Conservation (phyloP, 1,140 invertebrate species). For the Trichomalopsis sarcophagae region DNA sequence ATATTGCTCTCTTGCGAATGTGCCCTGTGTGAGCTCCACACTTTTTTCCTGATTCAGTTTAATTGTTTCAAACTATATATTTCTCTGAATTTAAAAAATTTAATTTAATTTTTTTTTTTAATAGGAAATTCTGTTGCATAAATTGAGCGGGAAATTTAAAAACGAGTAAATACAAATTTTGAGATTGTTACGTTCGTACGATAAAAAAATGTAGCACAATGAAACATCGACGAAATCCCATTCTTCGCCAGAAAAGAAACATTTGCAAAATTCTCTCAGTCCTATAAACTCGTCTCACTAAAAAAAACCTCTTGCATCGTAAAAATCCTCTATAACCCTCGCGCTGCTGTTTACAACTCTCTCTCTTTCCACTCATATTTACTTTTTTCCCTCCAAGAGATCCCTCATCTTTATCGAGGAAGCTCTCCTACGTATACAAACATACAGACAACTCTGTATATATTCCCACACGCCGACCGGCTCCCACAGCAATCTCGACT, state of each 20-base stretch:
- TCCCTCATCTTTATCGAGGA: slow-evolving; percentile 32
- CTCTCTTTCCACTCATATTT: slow-evolving; percentile 38
- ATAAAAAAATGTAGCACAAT: no score
- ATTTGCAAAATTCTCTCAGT: background rate
- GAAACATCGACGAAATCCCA: background rate
- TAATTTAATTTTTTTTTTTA: no score
- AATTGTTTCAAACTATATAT: no score
- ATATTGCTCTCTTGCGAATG: background rate
- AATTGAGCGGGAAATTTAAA: no score
- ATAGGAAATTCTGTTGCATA: no score
- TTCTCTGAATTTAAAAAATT: no score
- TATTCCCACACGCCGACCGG: background rate
- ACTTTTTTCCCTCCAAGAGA: slow-evolving; percentile 10
- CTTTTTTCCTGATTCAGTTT: no score
- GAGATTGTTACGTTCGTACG: no score
- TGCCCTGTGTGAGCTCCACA: no score
- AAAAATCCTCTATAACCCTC: background rate
- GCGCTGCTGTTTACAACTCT: background rate
- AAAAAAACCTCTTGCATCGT: background rate
- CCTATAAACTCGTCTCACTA: no score
- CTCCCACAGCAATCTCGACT: background rate
- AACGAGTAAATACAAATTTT: no score
- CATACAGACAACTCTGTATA: background rate
- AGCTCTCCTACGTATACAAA: background rate
- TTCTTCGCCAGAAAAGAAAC: background rate